Percentiles rank a stretch among this genome's conserved stretches.
These are phyloP conservation scores for Allobates femoralis DNA, from an alignment of 2,797 vertebrate species.

Conservation along the genomic window DNA sequence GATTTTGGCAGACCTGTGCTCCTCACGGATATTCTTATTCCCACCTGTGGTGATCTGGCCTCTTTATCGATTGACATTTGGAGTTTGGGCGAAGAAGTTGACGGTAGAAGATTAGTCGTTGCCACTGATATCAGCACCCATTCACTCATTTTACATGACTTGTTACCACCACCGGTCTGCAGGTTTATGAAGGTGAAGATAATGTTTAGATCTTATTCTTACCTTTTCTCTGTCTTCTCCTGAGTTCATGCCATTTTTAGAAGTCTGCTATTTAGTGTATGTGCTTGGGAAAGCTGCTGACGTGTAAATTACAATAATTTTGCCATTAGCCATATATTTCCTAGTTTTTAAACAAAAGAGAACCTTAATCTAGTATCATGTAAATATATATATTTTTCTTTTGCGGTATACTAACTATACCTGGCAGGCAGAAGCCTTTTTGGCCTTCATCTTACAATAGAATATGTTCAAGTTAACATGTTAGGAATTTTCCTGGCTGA, in stretches of 20 bases:
- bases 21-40: slow-evolving; percentile 94
- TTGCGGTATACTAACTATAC: too few relatives aligned
- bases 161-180: slow-evolving; percentile 96
- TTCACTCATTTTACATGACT: slow-evolving; percentile 95
- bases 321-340: too few relatives aligned
- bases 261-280: too few relatives aligned
- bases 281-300: too few relatives aligned
- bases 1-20: slow-evolving; percentile 96
- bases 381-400: too few relatives aligned
- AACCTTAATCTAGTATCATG: too few relatives aligned
- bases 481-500: too few relatives aligned
- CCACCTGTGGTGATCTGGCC: slow-evolving; percentile 94
- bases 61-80: slow-evolving; percentile 98
- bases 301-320: too few relatives aligned
- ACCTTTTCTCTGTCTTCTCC: neutral
- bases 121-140: slow-evolving; percentile 99
- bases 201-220: neutral
- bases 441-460: too few relatives aligned
- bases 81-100: slow-evolving; percentile 97
- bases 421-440: too few relatives aligned
- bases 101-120: slow-evolving; percentile 93
- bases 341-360: too few relatives aligned
- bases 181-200: slow-evolving; percentile 96
- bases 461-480: too few relatives aligned
- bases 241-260: neutral